A percentile compares a stretch with the other conserved stretches of the same genome.
Conservation (phyloP, 2,113 vertebrate species). For the Phaetusa simplex region DNA sequence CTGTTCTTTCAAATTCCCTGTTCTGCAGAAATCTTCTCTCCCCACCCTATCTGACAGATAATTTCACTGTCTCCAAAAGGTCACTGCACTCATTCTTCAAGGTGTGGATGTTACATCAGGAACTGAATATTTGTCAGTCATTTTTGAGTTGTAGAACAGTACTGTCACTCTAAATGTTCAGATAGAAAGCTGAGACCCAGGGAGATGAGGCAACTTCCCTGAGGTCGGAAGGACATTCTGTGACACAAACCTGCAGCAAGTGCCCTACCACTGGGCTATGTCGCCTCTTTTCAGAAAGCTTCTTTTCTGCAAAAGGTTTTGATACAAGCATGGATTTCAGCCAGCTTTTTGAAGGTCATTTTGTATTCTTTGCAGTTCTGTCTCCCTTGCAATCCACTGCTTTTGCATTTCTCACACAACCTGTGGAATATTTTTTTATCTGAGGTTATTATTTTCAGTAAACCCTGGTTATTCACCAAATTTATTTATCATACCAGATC, state of each 20-base stretch:
- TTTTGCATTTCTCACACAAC: neutral
- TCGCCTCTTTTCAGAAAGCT: neutral
- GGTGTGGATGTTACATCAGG: neutral
- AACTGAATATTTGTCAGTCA: constrained; percentile 29
- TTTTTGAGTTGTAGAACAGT: constrained; percentile 10
- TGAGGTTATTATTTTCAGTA: neutral
- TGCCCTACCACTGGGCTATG: neutral
- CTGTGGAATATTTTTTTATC: neutral
- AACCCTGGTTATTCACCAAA: neutral
- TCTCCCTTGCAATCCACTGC: neutral
- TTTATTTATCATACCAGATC: constrained; percentile 12
- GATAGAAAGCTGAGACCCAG: neutral
- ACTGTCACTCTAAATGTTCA: constrained; percentile 2
- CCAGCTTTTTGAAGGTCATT: constrained; percentile 9
- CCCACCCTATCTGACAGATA: neutral
- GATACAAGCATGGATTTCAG: neutral
- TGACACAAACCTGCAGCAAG: neutral
- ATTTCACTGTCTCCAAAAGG: neutral
- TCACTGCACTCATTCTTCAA: constrained; percentile 18
- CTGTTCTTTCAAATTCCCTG: neutral
- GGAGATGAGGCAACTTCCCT: neutral
- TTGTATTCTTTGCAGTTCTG: constrained; percentile 8
- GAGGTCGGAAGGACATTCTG: neutral
- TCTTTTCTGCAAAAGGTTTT: constrained; percentile 6
- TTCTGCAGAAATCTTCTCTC: neutral